Evolutionary conservation across 2,888 invertebrate species (phyloP).

Genomic region (Tribolium freemani): DNA sequence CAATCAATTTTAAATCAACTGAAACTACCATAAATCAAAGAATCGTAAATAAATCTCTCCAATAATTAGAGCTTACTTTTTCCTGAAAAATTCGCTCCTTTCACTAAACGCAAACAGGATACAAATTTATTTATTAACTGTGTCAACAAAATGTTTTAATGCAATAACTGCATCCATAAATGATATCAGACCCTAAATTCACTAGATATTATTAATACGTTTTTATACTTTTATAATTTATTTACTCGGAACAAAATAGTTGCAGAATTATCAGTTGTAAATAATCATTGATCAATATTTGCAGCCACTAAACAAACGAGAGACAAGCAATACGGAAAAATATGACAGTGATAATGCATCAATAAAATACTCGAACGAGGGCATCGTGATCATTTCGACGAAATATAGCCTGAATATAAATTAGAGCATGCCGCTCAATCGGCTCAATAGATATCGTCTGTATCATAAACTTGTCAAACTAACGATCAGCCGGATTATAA

Average conservation of each 20-base stretch:
- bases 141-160: constrained; percentile 7
- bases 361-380: constrained; percentile 50
- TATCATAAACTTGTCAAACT: constrained; percentile 52
- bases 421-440: constrained; percentile 41
- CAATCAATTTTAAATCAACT: neutral
- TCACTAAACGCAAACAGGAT: constrained; percentile 5
- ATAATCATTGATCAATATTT: constrained; percentile 50
- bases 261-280: constrained; percentile 44
- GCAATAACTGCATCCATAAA: constrained; percentile 13
- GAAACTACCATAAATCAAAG: neutral
- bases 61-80: too few relatives aligned
- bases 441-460: constrained; percentile 46
- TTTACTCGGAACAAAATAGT: constrained; percentile 38
- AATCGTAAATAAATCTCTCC: too few relatives aligned
- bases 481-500: constrained; percentile 49
- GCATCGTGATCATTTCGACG: constrained; percentile 48
- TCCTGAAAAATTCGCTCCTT: neutral
- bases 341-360: constrained; percentile 50
- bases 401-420: constrained; percentile 45
- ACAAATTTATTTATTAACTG: neutral
- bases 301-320: constrained; percentile 49
- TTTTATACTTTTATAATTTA: constrained; percentile 40
- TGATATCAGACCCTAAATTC: constrained; percentile 26
- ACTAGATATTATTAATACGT: constrained; percentile 15
- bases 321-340: constrained; percentile 48